Conservation (phyloP, 2,113 vertebrate species). For the Corythaixoides concolor region DNA sequence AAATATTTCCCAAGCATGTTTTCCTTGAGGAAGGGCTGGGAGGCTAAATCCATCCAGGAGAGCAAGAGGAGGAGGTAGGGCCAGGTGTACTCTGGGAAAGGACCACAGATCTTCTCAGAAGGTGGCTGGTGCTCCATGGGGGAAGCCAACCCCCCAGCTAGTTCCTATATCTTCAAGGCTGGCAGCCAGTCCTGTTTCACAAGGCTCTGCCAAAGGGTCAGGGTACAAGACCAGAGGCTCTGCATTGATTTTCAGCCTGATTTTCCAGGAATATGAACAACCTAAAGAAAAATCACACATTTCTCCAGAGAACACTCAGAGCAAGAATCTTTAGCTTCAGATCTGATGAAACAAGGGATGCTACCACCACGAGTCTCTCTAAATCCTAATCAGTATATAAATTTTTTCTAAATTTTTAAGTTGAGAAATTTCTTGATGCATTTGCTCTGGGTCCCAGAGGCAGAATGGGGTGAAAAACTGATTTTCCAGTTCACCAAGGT, state of each 20-base stretch:
- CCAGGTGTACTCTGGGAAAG: not conserved
- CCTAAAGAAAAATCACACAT: not conserved
- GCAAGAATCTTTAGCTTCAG: not conserved
- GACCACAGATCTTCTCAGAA: not conserved
- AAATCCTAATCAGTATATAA: not conserved
- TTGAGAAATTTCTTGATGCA: not conserved
- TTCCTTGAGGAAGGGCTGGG: not conserved
- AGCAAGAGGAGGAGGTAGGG: not conserved
- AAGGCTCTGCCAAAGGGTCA: not conserved
- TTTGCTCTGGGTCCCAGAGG: not conserved
- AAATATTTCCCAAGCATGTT: not conserved
- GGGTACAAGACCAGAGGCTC: not conserved
- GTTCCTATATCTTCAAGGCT: not conserved
- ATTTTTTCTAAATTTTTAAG: no score
- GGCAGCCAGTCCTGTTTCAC: not conserved
- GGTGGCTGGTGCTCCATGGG: not conserved
- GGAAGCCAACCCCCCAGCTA: not conserved
- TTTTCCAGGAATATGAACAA: not conserved
- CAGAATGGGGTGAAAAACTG: not conserved
- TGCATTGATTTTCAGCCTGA: not conserved
- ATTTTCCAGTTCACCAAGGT: not conserved
- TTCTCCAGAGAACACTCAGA: not conserved
- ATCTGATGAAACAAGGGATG: not conserved
- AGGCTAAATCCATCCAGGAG: not conserved
- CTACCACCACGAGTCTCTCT: accelerated